Conservation (phyloP, 2,797 vertebrate species). For the Thamnophis elegans region DNA sequence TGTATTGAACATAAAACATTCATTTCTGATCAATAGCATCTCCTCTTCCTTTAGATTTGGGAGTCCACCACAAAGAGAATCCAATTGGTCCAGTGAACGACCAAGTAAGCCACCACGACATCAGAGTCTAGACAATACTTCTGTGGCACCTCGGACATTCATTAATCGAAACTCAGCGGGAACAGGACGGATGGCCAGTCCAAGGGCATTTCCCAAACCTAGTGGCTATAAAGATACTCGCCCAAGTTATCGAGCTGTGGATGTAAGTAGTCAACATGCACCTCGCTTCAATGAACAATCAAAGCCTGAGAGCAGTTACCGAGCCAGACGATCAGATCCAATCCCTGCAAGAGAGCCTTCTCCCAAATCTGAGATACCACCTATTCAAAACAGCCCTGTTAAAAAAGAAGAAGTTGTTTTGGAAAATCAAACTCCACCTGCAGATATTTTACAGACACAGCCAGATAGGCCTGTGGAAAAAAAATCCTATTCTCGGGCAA, state of each 20-base stretch:
- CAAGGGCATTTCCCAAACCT: slow-evolving; percentile 67
- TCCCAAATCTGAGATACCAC: slow-evolving; percentile 58
- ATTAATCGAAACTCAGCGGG: slow-evolving; percentile 66
- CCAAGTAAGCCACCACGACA: slow-evolving; percentile 67
- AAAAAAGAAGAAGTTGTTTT: slow-evolving; percentile 68
- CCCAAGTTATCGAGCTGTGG: slow-evolving; percentile 62
- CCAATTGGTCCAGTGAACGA: slow-evolving; percentile 79
- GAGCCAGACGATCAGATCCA: slow-evolving; percentile 66
- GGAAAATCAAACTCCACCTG: slow-evolving; percentile 56
- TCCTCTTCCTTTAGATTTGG: slow-evolving; percentile 70
- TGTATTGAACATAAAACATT: neutral
- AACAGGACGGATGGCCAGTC: slow-evolving; percentile 59
- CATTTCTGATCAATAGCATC: neutral
- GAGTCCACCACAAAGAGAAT: slow-evolving; percentile 81
- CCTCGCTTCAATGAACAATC: slow-evolving; percentile 64
- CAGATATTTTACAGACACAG: slow-evolving; percentile 55
- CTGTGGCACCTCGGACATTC: slow-evolving; percentile 65
- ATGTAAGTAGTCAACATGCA: slow-evolving; percentile 47
- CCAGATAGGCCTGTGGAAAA: slow-evolving; percentile 87
- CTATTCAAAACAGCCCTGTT: slow-evolving; percentile 53
- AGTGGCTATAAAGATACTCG: slow-evolving; percentile 73
- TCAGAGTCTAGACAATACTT: slow-evolving; percentile 59
- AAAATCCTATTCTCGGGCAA: slow-evolving; percentile 91
- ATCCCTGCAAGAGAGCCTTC: slow-evolving; percentile 62
- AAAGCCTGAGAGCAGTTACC: slow-evolving; percentile 64